Evolutionary conservation across 2,888 invertebrate species (phyloP), one percentile per base, ranked within the genome.

Genomic region (Acronicta aceris): DNA sequence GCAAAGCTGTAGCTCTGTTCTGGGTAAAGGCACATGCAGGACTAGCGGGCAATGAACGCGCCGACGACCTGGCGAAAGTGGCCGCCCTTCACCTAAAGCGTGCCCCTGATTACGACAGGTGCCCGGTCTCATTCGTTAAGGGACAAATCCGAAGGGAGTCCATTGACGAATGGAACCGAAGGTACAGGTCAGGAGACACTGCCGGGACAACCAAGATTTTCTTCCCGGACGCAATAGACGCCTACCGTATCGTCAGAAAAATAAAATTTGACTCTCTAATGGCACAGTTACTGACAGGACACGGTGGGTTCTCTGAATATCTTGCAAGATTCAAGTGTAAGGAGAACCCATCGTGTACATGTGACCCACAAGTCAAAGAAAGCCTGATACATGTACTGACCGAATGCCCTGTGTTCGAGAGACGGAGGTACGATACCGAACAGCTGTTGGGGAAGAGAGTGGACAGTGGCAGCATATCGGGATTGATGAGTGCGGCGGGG

Each of bases 81-180:
- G 38, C 38, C 12, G 38, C 38, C 1, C 12, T 13, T 2, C 1
- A 10, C 1, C 13, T 10, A 10, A 10, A 13, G 13, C 5, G 13
- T 2, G n/a, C n/a, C n/a, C 38, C 38, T 59, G 52, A 25, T 2
- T n/a, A 3, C 59, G 65, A 17, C 71, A 64, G 2, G 21, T 62
- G 65, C 17, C 71, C 65, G 6, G 21, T 67, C 3, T 71, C 74
- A 40, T 71, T 47, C 45, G 49, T 65, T 25, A 73, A 60, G 42
- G 16, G 68, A n/a, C 25, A 30, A 2, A 59, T 71, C 13, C 62
- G 67, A 1, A 5, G 9, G 51, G 42, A 45, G 0, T 27, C 71
- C 38, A 50, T 71, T 9, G 57, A 43, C 17, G 64, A 71, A 17
- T 49, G 49, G 49, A 17, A 49, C 49, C 10, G 12, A 5, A 9